Percentiles rank a stretch among this genome's conserved stretches.
Conservation (phyloP, 1,140 invertebrate genomes). For the Cotesia typhae region DNA sequence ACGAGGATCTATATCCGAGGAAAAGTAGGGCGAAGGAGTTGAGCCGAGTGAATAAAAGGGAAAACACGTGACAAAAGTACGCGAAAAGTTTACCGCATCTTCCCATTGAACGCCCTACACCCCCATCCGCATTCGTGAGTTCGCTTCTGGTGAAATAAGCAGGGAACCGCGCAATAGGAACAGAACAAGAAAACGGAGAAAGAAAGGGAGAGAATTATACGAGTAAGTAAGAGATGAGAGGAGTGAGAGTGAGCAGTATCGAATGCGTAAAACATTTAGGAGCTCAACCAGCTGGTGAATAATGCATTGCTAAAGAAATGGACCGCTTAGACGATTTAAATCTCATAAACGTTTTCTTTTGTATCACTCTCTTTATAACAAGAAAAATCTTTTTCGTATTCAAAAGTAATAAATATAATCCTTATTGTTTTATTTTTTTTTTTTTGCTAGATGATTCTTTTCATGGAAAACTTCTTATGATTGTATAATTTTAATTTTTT, state of each 20-base stretch:
- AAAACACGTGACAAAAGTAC: slow-evolving; percentile 17
- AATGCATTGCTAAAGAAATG: slow-evolving; percentile 62
- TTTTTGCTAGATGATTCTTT: not conserved
- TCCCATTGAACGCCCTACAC: slow-evolving; percentile 2
- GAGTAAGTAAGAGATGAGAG: slow-evolving; percentile 37
- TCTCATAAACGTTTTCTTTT: slow-evolving; percentile 58
- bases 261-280: slow-evolving; percentile 60
- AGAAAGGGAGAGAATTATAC: slow-evolving; percentile 32
- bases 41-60: slow-evolving; percentile 34
- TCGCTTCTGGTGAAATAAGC: slow-evolving; percentile 14
- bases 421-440: not conserved
- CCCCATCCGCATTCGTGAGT: slow-evolving; percentile 7
- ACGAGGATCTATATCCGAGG: not conserved
- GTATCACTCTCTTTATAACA: not conserved
- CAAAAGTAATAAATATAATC: not conserved
- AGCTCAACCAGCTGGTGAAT: slow-evolving; percentile 56
- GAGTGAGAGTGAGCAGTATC: slow-evolving; percentile 44
- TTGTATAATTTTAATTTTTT: no score
- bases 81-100: slow-evolving; percentile 8
- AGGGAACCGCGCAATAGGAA: not conserved
- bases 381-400: not conserved
- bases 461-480: no score
- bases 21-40: slow-evolving; percentile 27
- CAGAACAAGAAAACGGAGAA: not conserved
- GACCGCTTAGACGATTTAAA: slow-evolving; percentile 65